These are phyloP conservation scores for Molossus molossus DNA, from an alignment of 2,797 vertebrate genomes.

Conservation along the genomic window DNA sequence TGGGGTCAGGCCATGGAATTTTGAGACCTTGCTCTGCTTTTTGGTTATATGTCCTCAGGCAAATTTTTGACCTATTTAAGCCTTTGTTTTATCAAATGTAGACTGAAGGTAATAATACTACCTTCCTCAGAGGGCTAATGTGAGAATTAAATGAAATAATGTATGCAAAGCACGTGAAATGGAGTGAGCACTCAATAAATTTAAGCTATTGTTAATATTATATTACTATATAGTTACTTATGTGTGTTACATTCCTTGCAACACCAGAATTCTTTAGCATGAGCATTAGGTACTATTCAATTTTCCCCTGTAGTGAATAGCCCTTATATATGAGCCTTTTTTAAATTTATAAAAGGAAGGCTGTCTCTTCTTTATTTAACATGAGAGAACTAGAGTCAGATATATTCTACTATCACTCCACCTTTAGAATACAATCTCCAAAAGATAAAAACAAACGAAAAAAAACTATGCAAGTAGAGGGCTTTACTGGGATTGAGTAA, in stretches of 20 bases:
- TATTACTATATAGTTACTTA: background rate
- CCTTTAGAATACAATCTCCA: background rate
- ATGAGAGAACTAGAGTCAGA: background rate
- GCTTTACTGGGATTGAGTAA: background rate
- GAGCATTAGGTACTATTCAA: background rate
- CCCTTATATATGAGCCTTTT: background rate
- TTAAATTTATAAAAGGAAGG: background rate
- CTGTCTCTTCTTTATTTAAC: background rate
- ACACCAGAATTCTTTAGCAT: background rate
- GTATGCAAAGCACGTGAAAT: background rate
- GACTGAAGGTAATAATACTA: background rate
- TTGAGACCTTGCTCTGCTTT: background rate
- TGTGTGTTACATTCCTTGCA: background rate
- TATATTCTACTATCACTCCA: background rate
- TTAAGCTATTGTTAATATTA: background rate
- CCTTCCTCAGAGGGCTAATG: background rate
- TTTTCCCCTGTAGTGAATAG: background rate
- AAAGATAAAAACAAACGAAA: background rate
- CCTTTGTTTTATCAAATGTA: background rate
- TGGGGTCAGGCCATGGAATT: background rate
- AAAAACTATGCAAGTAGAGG: background rate
- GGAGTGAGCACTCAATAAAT: background rate
- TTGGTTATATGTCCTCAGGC: background rate
- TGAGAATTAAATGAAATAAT: constrained; percentile 8
- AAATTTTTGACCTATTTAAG: background rate